Evolutionary conservation across 2,113 vertebrate genomes (phyloP), one percentile per base, ranked within the genome.

Genomic region (Leucopsar rothschildi): DNA sequence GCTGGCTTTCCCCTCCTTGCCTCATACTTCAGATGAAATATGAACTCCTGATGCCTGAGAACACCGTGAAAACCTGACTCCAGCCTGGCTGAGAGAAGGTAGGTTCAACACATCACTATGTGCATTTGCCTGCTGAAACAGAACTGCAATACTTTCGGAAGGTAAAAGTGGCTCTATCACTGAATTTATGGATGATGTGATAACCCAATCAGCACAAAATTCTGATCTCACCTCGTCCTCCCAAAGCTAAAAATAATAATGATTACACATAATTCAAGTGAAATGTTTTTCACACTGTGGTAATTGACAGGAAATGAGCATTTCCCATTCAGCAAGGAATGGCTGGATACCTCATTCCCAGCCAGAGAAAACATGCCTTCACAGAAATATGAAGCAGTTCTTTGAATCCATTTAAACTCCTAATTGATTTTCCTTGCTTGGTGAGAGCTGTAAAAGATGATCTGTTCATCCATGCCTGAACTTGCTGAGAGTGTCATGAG

Each of bases 21-120:
- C 81, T 78, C 50, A 6, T 50, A 29, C 9, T 50, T 57, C 15
- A 31, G 16, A 28, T 25, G 44, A 85, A 78, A 84, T 25, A 76
- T 3, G 11, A 79, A 85, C 49, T 61, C 55, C 33, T 60, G 57
- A 56, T 0, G 0, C 6, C 56, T 0, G 35, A 68, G 33, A 77
- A 56, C 1, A 2, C 50, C 3, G 24, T 20, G 66, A 60, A 85
- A 71, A 59, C 16, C 42, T n/a, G 28, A 76, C 25, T 66, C 37
- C n/a, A 66, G 71, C 29, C 35, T 45, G 59, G 27, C 60, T 84
- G 28, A 71, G 25, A 57, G 28, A 57, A 72, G 57, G 37, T 4
- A 12, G 7, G 7, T 40, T 61, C 66, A 44, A 44, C 39, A 33
- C 5, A 20, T 7, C 45, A 35, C 6, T 3, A 9, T 9, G 16